Conservation (phyloP, 2,113 vertebrate genomes). For the Phalacrocorax brasilianus region DNA sequence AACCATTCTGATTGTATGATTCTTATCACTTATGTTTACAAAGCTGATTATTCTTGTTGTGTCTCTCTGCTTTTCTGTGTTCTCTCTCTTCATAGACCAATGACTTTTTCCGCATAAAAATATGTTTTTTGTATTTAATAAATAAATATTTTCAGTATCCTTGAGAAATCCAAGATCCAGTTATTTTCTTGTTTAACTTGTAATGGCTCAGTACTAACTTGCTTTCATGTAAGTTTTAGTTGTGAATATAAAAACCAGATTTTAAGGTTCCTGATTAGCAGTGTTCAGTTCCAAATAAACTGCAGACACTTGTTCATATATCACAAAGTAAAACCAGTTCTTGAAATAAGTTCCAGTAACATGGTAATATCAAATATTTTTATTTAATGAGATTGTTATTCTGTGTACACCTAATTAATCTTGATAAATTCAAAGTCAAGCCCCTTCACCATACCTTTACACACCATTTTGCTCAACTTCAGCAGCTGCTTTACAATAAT, state of each 20-base stretch:
- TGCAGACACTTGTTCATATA: not conserved
- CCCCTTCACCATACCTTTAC: not conserved
- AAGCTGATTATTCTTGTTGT: not conserved
- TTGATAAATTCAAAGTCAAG: not conserved
- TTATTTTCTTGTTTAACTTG: not conserved
- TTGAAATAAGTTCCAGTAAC: not conserved
- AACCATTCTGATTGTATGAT: not conserved
- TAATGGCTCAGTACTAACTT: not conserved
- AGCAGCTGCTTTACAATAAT: not conserved
- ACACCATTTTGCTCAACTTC: not conserved
- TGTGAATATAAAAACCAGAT: not conserved
- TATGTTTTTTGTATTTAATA: not conserved
- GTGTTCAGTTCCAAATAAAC: not conserved
- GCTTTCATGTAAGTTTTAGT: not conserved
- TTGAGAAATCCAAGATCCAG: not conserved
- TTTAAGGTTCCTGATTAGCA: not conserved
- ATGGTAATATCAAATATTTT: not conserved
- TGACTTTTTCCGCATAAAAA: not conserved
- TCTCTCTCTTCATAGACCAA: not conserved
- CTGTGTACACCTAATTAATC: not conserved
- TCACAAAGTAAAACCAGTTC: not conserved
- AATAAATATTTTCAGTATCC: not conserved
- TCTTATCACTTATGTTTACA: not conserved
- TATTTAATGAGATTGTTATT: not conserved
- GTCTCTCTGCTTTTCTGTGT: not conserved